Percentiles rank a stretch among this genome's conserved stretches.
phyloP scores from a whole-genome alignment of 2,113 vertebrate genomes.

The Pseudopipra pipra region DNA sequence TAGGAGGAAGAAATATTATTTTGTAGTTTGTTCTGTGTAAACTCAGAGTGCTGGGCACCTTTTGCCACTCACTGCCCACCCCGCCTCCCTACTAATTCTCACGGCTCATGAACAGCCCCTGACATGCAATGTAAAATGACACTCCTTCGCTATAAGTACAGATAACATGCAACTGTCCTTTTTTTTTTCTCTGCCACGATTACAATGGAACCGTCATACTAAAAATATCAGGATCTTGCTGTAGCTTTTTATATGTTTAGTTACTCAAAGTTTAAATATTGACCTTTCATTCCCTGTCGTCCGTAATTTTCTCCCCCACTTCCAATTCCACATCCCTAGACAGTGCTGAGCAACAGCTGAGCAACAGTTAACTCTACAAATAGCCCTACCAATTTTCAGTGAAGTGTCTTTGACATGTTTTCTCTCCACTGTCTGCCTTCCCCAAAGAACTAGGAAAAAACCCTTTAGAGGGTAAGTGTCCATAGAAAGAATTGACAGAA shows the following conservation, averaged over 20 bases:
- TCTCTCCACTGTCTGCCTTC: not conserved
- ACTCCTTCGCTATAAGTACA: not conserved
- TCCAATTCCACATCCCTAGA: not conserved
- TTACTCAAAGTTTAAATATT: not conserved
- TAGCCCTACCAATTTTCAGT: not conserved
- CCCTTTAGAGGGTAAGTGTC: not conserved
- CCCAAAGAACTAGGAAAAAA: not conserved
- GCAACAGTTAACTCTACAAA: not conserved
- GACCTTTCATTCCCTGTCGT: not conserved
- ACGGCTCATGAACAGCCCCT: not conserved
- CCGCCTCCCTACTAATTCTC: not conserved
- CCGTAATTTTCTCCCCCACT: not conserved
- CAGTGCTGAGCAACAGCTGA: not conserved
- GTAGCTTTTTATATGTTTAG: not conserved
- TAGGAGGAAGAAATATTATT: not conserved
- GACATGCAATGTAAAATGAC: not conserved
- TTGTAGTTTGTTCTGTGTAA: not conserved
- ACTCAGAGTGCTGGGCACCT: not conserved
- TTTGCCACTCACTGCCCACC: not conserved
- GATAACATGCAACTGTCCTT: not conserved
- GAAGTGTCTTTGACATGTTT: not conserved
- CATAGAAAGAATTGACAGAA: not conserved
- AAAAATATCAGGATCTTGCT: not conserved
- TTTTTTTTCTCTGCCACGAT: not conserved
- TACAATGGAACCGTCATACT: not conserved